phyloP scores from a whole-genome alignment of 2,113 vertebrate genomes.

The Cinclus cinclus region DNA sequence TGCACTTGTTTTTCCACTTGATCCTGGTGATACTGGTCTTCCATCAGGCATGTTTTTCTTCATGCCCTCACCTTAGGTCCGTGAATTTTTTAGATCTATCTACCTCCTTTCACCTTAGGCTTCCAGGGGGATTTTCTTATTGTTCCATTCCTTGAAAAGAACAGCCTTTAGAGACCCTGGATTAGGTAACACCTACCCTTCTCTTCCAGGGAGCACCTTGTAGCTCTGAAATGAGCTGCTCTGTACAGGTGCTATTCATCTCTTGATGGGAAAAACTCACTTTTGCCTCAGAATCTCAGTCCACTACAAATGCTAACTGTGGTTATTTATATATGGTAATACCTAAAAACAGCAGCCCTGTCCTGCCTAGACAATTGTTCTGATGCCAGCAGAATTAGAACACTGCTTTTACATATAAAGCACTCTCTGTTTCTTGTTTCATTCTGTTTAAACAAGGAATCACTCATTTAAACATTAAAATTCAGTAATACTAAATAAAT shows the following conservation, averaged over 20 bases:
- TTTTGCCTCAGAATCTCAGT: background rate
- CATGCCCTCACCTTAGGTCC: background rate
- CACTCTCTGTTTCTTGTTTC: background rate
- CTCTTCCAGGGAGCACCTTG: background rate
- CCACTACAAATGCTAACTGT: background rate
- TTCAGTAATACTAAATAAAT: slow-evolving; percentile 23
- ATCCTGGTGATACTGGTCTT: background rate
- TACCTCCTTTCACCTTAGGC: background rate
- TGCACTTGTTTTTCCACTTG: background rate
- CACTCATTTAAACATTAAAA: slow-evolving; percentile 19
- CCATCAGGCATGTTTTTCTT: background rate
- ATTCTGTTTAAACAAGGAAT: slow-evolving; percentile 26
- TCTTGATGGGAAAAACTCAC: background rate
- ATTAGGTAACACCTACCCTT: background rate
- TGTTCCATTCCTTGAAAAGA: background rate
- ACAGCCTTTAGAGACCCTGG: background rate
- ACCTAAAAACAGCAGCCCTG: background rate
- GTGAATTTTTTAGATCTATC: background rate
- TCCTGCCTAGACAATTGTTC: background rate
- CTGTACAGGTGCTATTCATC: background rate
- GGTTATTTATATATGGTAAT: background rate
- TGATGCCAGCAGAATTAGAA: background rate
- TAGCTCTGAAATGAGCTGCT: background rate
- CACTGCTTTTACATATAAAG: background rate
- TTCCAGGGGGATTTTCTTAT: background rate